These are phyloP conservation scores for Odontocerum albicorne DNA, from an alignment of 2,888 invertebrate species.

Conservation along the genomic window DNA sequence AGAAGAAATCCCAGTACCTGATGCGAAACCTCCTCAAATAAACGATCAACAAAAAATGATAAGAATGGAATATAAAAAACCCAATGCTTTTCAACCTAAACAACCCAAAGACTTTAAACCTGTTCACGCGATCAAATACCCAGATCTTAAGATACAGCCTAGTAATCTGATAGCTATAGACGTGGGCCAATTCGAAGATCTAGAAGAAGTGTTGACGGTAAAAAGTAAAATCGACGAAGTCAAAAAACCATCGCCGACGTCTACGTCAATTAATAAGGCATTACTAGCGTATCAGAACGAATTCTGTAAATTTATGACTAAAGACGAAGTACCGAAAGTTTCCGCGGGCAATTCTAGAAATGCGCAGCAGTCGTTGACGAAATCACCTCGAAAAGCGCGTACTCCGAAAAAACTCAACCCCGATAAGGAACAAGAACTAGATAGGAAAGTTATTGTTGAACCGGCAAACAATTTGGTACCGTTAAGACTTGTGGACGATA, in stretches of 20 bases:
- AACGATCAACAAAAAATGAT: too few species aligned
- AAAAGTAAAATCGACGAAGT: not conserved
- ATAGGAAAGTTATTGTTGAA: conserved; percentile 21
- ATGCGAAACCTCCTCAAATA: too few species aligned
- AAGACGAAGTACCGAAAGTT: not conserved
- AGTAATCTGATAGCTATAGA: conserved; percentile 9
- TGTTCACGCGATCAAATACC: conserved; percentile 33
- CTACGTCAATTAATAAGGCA: not conserved
- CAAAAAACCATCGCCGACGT: not conserved
- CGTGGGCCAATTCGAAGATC: conserved; percentile 2
- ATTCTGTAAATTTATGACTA: conserved; percentile 31
- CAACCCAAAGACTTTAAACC: conserved; percentile 14
- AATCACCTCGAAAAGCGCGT: conserved; percentile 26
- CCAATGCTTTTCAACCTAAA: too few species aligned
- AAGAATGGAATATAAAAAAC: too few species aligned
- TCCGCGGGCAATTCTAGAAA: not conserved
- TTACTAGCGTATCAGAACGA: conserved; percentile 24
- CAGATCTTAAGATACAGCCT: conserved; percentile 11
- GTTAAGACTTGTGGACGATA: conserved; percentile 10
- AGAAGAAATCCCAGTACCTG: too few species aligned
- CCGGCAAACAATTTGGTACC: conserved; percentile 5
- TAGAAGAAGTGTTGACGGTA: conserved; percentile 4
- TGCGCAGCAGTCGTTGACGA: not conserved
- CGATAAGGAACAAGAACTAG: not conserved
- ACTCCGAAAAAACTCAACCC: conserved; percentile 25